A percentile compares a stretch with the other conserved stretches of the same genome.
Conservation (phyloP, 2,113 vertebrate genomes). For the Gadus chalcogrammus region DNA sequence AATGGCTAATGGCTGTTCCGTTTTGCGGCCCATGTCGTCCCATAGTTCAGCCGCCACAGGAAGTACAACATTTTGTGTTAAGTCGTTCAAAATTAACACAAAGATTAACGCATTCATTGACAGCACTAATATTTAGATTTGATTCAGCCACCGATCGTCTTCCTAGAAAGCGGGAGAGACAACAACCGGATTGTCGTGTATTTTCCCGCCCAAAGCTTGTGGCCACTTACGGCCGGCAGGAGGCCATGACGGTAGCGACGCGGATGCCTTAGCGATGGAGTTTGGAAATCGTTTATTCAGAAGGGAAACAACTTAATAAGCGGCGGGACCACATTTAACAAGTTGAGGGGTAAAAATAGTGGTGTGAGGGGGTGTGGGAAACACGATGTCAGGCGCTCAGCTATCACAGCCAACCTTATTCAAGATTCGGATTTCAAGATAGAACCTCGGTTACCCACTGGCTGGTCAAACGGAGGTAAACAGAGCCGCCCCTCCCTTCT, state of each 20-base stretch:
- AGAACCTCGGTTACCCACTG: neutral
- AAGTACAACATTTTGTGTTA: too few relatives aligned
- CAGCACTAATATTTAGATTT: too few relatives aligned
- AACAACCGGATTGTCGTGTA: too few relatives aligned
- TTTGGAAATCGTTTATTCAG: neutral
- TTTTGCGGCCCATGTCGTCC: too few relatives aligned
- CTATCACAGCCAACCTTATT: neutral
- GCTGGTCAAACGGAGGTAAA: constrained; percentile 9
- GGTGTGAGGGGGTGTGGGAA: neutral
- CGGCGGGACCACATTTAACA: neutral
- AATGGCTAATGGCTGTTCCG: too few relatives aligned
- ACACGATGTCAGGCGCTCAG: neutral
- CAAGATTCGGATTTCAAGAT: neutral
- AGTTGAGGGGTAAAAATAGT: neutral
- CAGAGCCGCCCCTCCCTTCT: neutral
- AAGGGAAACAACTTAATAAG: neutral
- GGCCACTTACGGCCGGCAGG: neutral
- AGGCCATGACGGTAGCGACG: neutral
- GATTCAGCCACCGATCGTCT: too few relatives aligned
- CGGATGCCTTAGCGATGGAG: neutral
- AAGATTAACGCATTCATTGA: too few relatives aligned
- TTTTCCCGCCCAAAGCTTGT: neutral
- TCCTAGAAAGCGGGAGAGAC: too few relatives aligned
- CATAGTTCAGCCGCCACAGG: too few relatives aligned
- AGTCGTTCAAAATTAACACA: too few relatives aligned